These are phyloP conservation scores for Molorchus minor DNA, from an alignment of 2,888 invertebrate genomes.

Conservation along the genomic window DNA sequence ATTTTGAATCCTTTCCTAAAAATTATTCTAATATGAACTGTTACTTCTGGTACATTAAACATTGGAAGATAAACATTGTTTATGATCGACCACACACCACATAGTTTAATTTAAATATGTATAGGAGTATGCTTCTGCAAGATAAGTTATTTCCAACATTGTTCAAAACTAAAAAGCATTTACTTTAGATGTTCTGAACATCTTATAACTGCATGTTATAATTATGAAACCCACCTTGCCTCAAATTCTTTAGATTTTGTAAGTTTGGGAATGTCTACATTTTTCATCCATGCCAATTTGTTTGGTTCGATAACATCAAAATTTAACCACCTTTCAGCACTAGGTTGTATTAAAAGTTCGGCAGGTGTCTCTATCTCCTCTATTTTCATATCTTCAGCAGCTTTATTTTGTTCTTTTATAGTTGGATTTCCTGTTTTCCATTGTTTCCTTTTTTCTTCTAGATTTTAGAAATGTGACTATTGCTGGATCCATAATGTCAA, in stretches of 20 bases:
- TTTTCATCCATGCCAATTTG: slow-evolving; percentile 89
- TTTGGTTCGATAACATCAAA: slow-evolving; percentile 88
- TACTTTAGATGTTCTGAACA: too few relatives aligned
- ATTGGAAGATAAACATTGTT: too few relatives aligned
- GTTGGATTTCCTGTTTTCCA: slow-evolving; percentile 45
- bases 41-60: too few relatives aligned
- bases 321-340: slow-evolving; percentile 79
- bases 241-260: slow-evolving; percentile 72
- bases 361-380: slow-evolving; percentile 64
- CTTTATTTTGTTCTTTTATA: slow-evolving; percentile 59
- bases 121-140: too few relatives aligned
- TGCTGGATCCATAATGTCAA: slow-evolving; percentile 72
- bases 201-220: not conserved
- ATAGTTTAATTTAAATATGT: too few relatives aligned
- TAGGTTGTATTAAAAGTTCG: slow-evolving; percentile 69
- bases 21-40: too few relatives aligned
- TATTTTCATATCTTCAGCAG: slow-evolving; percentile 49
- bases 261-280: slow-evolving; percentile 67
- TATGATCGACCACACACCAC: too few relatives aligned
- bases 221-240: slow-evolving; percentile 66
- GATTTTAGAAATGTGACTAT: slow-evolving; percentile 72
- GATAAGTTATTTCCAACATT: too few relatives aligned
- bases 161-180: too few relatives aligned
- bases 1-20: too few relatives aligned
- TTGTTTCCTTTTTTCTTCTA: slow-evolving; percentile 57